Evolutionary conservation across 2,113 vertebrate genomes (phyloP), one percentile per base, ranked within the genome.

Genomic region (Catharus fuscescens): DNA sequence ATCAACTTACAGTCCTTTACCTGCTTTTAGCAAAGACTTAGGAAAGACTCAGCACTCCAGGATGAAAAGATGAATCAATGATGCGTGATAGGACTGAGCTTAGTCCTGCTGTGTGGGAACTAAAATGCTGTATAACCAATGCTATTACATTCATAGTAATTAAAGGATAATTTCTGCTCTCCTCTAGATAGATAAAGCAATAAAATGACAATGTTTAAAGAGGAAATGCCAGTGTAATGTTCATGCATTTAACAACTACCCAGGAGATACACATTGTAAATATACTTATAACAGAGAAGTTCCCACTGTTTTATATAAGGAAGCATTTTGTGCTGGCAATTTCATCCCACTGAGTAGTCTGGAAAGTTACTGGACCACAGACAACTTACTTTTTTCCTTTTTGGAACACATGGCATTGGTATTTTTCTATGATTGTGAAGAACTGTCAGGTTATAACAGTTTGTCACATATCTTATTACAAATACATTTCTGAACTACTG

Each of bases 111-210:
- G 86, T n/a, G 56, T 66, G 59, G n/a, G 44, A 67, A 57, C 61
- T 29, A 32, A 71, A 93, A 92, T n/a, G 73, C 80, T 85, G 52
- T 31, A 64, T 36, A 73, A 79, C 78, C 80, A 85, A 94, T 86
- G 86, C 57, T 64, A 76, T 94, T 83, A 90, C 86, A 86, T 87
- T 94, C 72, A 50, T 84, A 96, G 95, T 96, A 95, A 97, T 96
- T 96, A 97, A 96, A 92, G 92, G 94, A 92, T 94, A 81, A 96
- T 97, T 96, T 96, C 83, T 89, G 42, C 71, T 95, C 78, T 95
- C 73, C 64, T 96, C 40, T 88, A 64, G 94, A 86, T 83, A 62
- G 90, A 85, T 77, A 90, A 92, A 97, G 94, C 93, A 91, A 97
- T 89, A 93, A 97, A 96, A 91, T 59, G 84, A 61, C 67, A 79